Base-by-base conservation (phyloP, 2,888 invertebrate species). In the Agelastica alni region DNA sequence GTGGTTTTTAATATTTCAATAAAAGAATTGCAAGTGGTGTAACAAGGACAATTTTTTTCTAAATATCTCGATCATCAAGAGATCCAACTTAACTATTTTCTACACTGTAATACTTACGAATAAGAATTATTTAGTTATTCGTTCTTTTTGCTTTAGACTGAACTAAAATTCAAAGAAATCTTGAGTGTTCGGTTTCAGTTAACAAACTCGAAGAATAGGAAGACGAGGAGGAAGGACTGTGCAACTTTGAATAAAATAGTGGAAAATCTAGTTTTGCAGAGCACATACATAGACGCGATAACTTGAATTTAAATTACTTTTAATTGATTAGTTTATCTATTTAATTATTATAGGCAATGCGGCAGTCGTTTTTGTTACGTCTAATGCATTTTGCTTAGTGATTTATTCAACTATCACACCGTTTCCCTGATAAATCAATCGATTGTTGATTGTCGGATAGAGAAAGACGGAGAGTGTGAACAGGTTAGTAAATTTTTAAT, bases 321-420 rank as follows among this genome's bases (percentile, higher is more conserved):
- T 68, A 69, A 69, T 69, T 69, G 69, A 69, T 69, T 69, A 68
- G 60, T 67, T 69, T 69, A 69, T 69, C 69, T 64, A 60, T 64
- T 68, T 68, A 69, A 69, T 69, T 69, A 68, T 69, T 69, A 64
- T 58, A 58, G 64, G 61, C 63, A 64, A 61, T 66, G 66, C 67
- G 61, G 62, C 64, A 63, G 61, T 62, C 58, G 65, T 60, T 61
- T 57, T 61, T 58, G 61, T 55, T 60, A 55, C 55, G 61, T 62
- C 60, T 55, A 46, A 48, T 63, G 63, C 65, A 60, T 63, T 65
- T 60, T 57, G 36, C 41, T 9, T 37, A 45, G 48, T 61, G 61
- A 63, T 63, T 64, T 64, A 66, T 64, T 53, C 28, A 30, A 58
- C 46, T 56, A 60, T 56, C 45, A 41, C 53, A 37, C 51, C 44